A percentile compares a stretch with the other conserved stretches of the same genome.
phyloP scores from a whole-genome alignment of 92 coral and sea anemone species.

The Epizoanthus rinbou region DNA sequence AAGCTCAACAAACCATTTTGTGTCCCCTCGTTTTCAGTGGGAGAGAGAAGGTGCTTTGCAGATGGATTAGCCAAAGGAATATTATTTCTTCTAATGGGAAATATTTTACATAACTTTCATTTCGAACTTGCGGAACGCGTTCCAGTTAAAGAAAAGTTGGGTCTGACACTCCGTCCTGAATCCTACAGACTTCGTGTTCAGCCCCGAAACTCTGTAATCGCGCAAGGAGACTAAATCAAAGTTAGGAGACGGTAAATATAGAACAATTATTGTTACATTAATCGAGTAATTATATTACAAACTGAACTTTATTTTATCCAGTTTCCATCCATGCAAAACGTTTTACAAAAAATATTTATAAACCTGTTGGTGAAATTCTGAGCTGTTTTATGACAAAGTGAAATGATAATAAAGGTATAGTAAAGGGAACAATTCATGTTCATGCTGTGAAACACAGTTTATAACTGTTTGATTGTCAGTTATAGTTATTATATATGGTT shows the following conservation, averaged over 20 bases:
- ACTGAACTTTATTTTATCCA: background rate
- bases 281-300: background rate
- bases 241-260: background rate
- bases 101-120: slow-evolving; percentile 40
- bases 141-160: slow-evolving; percentile 35
- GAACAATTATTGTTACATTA: too few species aligned
- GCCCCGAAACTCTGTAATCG: background rate
- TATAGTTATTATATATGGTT: too few species aligned
- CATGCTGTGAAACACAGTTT: too few species aligned
- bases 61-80: slow-evolving; percentile 52
- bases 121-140: slow-evolving; percentile 46
- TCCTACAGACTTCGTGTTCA: slow-evolving; percentile 44
- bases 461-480: too few species aligned
- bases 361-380: background rate
- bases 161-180: slow-evolving; percentile 42
- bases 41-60: slow-evolving; percentile 67
- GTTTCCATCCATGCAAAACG: background rate
- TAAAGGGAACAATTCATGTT: background rate
- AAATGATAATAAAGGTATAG: background rate
- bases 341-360: background rate
- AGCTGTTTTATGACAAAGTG: background rate
- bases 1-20: slow-evolving; percentile 17
- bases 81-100: slow-evolving; percentile 47
- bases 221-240: background rate
- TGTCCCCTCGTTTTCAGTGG: slow-evolving; percentile 57